phyloP scores from a whole-genome alignment of 1,140 invertebrate species.

The Drosophila elegans region DNA sequence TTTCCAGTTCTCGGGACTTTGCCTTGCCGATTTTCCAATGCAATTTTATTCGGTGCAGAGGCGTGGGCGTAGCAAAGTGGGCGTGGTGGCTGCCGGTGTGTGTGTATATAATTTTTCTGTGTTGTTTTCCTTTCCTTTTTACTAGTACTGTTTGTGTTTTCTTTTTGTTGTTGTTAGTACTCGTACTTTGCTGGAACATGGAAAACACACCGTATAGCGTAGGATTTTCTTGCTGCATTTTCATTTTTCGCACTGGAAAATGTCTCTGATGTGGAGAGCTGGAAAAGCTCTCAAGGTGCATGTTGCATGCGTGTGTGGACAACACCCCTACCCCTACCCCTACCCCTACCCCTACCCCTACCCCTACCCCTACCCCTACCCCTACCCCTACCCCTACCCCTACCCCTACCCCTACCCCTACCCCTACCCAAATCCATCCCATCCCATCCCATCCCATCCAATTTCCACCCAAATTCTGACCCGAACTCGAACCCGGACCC shows the following conservation, averaged over 20 bases:
- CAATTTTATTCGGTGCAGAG: conserved; percentile 44
- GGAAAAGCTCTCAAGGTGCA: conserved; percentile 60
- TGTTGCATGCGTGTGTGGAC: conserved; percentile 65
- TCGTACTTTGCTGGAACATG: conserved; percentile 30
- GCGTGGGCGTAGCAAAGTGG: not conserved
- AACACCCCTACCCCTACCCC: not conserved
- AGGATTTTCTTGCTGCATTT: conserved; percentile 46
- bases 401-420: too few species aligned
- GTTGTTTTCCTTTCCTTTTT: conserved; percentile 27
- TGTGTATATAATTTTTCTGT: conserved; percentile 26
- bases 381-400: too few species aligned
- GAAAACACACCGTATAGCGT: conserved; percentile 27
- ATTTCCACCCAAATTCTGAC: conserved; percentile 10
- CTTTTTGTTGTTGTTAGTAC: conserved; percentile 13
- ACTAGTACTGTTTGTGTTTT: conserved; percentile 2
- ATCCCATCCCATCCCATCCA: too few species aligned
- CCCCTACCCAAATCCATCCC: not conserved
- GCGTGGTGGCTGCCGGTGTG: not conserved
- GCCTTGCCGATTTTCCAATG: conserved; percentile 51
- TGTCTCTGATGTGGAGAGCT: conserved; percentile 43
- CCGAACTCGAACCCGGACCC: conserved; percentile 15
- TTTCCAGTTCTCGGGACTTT: conserved; percentile 47
- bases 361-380: too few species aligned
- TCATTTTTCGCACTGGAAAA: conserved; percentile 54
- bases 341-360: too few species aligned